These are phyloP conservation scores for Rhinophrynus dorsalis DNA, from an alignment of 2,797 vertebrate genomes.

Conservation along the genomic window DNA sequence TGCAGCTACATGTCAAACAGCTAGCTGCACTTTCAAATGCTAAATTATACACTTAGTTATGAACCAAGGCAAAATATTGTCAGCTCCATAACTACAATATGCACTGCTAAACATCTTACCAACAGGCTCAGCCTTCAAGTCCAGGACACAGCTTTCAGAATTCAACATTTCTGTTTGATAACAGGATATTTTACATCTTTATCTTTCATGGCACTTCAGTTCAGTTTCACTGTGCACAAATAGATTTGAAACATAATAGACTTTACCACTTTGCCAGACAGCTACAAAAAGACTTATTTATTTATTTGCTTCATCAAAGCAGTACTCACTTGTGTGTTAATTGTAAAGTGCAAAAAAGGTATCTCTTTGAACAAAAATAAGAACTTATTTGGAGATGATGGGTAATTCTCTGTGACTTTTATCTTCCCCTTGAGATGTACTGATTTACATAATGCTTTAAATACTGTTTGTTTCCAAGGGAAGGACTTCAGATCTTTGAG, in stretches of 20 bases:
- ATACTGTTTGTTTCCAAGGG: constrained; percentile 59
- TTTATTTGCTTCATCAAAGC: constrained; percentile 49
- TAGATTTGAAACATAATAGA: neutral
- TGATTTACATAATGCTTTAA: constrained; percentile 81
- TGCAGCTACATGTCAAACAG: no score
- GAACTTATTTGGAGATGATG: constrained; percentile 49
- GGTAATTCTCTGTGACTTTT: constrained; percentile 61
- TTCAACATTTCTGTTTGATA: no score
- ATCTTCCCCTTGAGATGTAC: constrained; percentile 70
- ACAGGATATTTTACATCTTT: no score
- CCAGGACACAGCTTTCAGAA: no score
- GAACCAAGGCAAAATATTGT: no score
- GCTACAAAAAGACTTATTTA: constrained; percentile 47
- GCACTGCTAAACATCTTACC: no score
- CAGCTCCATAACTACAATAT: no score
- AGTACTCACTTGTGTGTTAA: constrained; percentile 47
- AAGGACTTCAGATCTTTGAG: constrained; percentile 63
- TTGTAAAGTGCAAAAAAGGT: constrained; percentile 54
- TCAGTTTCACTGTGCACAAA: no score
- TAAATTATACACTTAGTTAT: no score
- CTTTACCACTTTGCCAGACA: constrained; percentile 44
- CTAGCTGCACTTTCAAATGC: no score
- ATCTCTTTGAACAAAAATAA: constrained; percentile 53
- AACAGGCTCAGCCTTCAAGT: no score
- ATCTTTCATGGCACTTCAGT: no score